Evolutionary conservation across 1,140 invertebrate genomes (phyloP), one percentile per base, ranked within the genome.

Genomic region (Ladona fulva): DNA sequence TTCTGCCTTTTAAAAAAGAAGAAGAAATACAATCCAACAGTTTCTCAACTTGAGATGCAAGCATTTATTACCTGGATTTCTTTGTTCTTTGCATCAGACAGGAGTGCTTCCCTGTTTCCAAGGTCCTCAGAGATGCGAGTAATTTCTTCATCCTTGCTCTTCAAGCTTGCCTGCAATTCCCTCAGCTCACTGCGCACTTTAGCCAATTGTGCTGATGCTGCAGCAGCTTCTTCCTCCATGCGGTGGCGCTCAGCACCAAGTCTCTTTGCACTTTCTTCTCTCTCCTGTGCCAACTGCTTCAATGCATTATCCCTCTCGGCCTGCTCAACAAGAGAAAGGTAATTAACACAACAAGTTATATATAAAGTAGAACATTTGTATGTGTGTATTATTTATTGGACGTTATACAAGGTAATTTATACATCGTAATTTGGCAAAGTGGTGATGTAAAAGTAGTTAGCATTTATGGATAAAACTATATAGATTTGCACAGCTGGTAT

Each of bases 31-130:
- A n/a, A n/a, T n/a, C n/a, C n/a, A n/a, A n/a, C n/a, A n/a, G n/a
- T n/a, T n/a, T n/a, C n/a, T n/a, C n/a, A n/a, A n/a, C n/a, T n/a
- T n/a, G n/a, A n/a, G n/a, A n/a, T n/a, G n/a, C n/a, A n/a, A n/a
- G n/a, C n/a, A n/a, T n/a, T n/a, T n/a, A n/a, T 78, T 77, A 85
- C 84, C 80, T 84, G 92, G 80, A 91, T 86, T 83, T 95, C 89
- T 82, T 94, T 94, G 82, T 91, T 93, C 79, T 89, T 90, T 14
- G 91, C 89, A 78, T 96, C 93, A 66, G 86, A 89, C 10, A 93
- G 86, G n/a, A 89, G 85, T 24, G 88, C 88, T 81, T 92, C 90
- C 82, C 93, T 94, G 37, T 86, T 87, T 7, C 88, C 86, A 0
- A 92, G 80, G 74, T 95, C 92, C 82, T 94, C 93, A 59, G 86